Evolutionary conservation across 2,888 invertebrate genomes (phyloP).

Genomic region (Ecdyonurus torrentis): DNA sequence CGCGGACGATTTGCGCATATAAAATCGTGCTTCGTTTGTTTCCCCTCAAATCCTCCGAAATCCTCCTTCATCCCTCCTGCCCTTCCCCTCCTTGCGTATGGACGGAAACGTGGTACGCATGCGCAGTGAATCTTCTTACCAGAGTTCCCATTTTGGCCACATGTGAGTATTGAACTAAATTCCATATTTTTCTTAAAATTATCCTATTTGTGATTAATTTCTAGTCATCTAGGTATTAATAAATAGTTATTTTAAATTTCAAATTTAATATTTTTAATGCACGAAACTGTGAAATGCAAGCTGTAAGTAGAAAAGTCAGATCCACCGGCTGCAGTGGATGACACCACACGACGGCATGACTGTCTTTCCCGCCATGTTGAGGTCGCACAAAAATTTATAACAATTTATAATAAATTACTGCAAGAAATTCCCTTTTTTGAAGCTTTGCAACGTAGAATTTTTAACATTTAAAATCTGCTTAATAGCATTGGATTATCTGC

Average conservation of each 20-base stretch:
- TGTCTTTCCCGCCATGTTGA: conserved; percentile 35
- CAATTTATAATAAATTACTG: no score
- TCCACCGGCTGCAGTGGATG: background rate
- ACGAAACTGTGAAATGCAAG: background rate
- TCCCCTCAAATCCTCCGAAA: no score
- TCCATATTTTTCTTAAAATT: background rate
- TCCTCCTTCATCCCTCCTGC: background rate
- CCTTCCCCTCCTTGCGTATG: background rate
- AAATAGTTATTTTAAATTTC: no score
- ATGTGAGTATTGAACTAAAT: conserved; percentile 50
- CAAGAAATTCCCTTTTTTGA: no score
- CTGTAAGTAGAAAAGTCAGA: background rate
- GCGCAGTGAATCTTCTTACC: conserved; percentile 61
- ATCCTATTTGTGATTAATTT: no score
- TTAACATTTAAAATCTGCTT: no score
- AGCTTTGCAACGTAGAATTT: no score
- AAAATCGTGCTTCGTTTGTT: background rate
- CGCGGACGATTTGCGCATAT: no score
- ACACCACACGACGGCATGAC: conserved; percentile 5
- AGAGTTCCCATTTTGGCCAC: conserved; percentile 79
- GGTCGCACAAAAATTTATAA: conserved; percentile 6
- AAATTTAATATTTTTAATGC: no score
- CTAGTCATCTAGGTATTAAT: no score
- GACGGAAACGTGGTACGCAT: conserved; percentile 42
- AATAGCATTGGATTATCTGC: no score